Evolutionary conservation across 1,140 invertebrate species (phyloP), one percentile per base, ranked within the genome.

Genomic region (Neodiprion fabricii): DNA sequence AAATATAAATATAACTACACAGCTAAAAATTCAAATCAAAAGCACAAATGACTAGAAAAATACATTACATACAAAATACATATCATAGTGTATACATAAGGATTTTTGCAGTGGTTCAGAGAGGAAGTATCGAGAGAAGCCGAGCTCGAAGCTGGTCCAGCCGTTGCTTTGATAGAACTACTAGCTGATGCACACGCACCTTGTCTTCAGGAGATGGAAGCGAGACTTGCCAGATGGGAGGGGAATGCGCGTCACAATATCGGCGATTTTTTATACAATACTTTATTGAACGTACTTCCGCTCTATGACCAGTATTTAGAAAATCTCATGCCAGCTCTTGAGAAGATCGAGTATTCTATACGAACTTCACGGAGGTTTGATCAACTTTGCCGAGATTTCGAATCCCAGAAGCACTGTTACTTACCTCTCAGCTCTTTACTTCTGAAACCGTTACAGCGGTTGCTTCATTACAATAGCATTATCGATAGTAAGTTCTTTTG

Each of bases 341-440:
- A 94, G 80, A 92, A 93, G 76, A 85, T 97, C 66, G 95, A 96
- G 83, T 89, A 91, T 49, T 91, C 93, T 23, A 94, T 93, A 79
- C 91, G 92, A 78, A 90, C 90, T 14, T 95, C 94, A 72, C 89
- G 90, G 75, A 90, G 91, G 48, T 96, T 97, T 87, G 94, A 96
- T 79, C 92, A 94, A 79, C 83, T 95, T 8, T 96, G 95, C 83
- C 90, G 93, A 61, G 95, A 96, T 67, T 96, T 97, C 87, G 96
- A 98, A 84, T 91, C 92, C 65, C 94, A 96, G 82, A 95, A 95
- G 87, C 91, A 96, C 66, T 96, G 95, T 82, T 96, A 96, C 83
- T 89, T 98, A 73, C 97, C 97, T 70, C 89, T 98, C 53, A 95
- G 94, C 14, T 92, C 93, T 47, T 95, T 98, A 82, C 89, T 98